These are phyloP conservation scores for Lucilia sericata DNA, from an alignment of 1,140 invertebrate genomes.

Conservation along the genomic window DNA sequence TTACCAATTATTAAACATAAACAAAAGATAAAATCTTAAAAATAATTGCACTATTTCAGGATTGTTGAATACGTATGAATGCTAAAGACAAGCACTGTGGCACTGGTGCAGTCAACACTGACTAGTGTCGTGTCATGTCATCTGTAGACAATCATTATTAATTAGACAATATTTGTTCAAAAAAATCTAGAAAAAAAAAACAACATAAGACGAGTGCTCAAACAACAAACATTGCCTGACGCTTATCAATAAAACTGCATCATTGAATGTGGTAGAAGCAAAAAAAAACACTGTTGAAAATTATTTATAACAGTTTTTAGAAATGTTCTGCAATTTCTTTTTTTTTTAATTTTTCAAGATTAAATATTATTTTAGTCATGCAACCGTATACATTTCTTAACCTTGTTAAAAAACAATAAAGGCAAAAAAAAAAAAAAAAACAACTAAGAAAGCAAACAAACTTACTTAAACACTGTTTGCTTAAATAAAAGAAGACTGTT, in stretches of 20 bases:
- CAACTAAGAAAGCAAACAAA: background rate
- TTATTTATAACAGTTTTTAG: slow-evolving; percentile 29
- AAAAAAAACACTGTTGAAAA: background rate
- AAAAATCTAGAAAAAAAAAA: background rate
- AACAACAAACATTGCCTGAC: slow-evolving; percentile 32
- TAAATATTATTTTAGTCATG: slow-evolving; percentile 29
- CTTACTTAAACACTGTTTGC: background rate
- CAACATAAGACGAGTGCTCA: background rate
- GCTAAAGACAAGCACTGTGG: too few species aligned
- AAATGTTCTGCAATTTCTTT: background rate
- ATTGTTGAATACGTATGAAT: too few species aligned
- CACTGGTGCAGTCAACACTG: background rate
- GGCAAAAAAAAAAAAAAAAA: background rate
- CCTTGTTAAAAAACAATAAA: background rate
- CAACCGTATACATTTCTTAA: slow-evolving; percentile 5
- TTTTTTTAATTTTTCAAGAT: background rate
- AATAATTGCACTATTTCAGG: background rate
- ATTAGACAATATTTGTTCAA: slow-evolving; percentile 43
- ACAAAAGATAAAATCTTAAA: background rate
- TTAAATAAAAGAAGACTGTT: background rate
- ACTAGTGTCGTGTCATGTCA: slow-evolving; percentile 26
- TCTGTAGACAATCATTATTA: slow-evolving; percentile 39
- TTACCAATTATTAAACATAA: slow-evolving; percentile 22
- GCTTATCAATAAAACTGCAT: slow-evolving; percentile 41
- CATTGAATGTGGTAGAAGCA: background rate